phyloP scores from a whole-genome alignment of 2,888 invertebrate genomes.

The Hymenopus coronatus region DNA sequence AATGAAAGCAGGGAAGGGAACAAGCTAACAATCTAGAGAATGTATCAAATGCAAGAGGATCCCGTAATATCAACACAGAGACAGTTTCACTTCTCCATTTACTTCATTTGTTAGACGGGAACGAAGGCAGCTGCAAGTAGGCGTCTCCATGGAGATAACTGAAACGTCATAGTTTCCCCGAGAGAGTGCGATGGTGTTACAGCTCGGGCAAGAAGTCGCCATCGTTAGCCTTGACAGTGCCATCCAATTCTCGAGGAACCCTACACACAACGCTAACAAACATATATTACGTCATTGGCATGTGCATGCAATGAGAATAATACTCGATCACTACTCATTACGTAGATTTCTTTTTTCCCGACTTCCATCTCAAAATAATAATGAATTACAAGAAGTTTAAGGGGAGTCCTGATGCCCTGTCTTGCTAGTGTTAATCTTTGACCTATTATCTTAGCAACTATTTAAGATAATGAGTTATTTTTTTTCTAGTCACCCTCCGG shows the following conservation, averaged over 20 bases:
- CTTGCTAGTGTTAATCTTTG: no score
- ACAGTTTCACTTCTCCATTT: neutral
- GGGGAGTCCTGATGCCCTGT: no score
- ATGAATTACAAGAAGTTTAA: no score
- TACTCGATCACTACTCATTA: no score
- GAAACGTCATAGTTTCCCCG: neutral
- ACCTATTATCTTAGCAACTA: no score
- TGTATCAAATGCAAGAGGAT: neutral
- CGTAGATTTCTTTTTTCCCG: no score
- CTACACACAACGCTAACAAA: neutral
- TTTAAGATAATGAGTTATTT: no score
- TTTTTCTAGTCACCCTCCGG: no score
- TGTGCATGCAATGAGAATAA: no score
- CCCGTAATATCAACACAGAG: neutral
- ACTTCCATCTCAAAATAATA: no score
- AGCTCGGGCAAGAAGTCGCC: neutral
- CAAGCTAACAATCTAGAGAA: neutral
- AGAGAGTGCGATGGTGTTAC: neutral
- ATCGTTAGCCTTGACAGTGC: neutral
- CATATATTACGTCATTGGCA: no score
- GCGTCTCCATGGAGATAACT: neutral
- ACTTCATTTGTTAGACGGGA: neutral
- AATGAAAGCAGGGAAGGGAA: neutral
- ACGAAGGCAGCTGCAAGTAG: neutral
- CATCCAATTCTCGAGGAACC: neutral